Conservation (phyloP, 2,113 vertebrate species). For the Paracanthobrama guichenoti region DNA sequence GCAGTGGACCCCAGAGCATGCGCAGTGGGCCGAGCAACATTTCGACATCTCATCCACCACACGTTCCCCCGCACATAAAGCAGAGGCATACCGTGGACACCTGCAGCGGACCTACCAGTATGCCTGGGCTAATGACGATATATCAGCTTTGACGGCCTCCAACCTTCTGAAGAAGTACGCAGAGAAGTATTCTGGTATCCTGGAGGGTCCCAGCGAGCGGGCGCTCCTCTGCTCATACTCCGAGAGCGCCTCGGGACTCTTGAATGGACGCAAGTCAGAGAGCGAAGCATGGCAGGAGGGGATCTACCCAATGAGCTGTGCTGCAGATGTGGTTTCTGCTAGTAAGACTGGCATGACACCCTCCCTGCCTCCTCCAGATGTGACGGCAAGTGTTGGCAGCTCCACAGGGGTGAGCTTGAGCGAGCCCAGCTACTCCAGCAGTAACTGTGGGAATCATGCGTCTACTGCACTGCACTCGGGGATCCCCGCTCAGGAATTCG, state of each 20-base stretch:
- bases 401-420: constrained; percentile 93
- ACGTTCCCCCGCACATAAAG: constrained; percentile 97
- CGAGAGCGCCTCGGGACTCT: constrained; percentile 85
- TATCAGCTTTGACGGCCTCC: constrained; percentile 97
- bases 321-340: constrained; percentile 91
- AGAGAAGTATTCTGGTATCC: constrained; percentile 97
- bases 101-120: constrained; percentile 98
- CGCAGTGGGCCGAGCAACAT: constrained; percentile 99
- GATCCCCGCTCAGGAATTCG: constrained; percentile 98
- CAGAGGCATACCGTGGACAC: constrained; percentile 95
- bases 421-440: constrained; percentile 93
- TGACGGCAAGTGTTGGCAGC: constrained; percentile 91
- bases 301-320: constrained; percentile 97
- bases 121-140: constrained; percentile 98
- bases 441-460: constrained; percentile 93
- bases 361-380: constrained; percentile 89
- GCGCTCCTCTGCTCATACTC: constrained; percentile 92
- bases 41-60: constrained; percentile 99
- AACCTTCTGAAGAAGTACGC: constrained; percentile 99
- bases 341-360: constrained; percentile 94
- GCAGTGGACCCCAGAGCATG: constrained; percentile 99
- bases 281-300: constrained; percentile 95
- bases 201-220: constrained; percentile 91
- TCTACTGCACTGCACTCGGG: constrained; percentile 91
- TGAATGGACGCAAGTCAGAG: constrained; percentile 94